Evolutionary conservation across 2,113 vertebrate genomes (phyloP).

Genomic region (Picathartes gymnocephalus): DNA sequence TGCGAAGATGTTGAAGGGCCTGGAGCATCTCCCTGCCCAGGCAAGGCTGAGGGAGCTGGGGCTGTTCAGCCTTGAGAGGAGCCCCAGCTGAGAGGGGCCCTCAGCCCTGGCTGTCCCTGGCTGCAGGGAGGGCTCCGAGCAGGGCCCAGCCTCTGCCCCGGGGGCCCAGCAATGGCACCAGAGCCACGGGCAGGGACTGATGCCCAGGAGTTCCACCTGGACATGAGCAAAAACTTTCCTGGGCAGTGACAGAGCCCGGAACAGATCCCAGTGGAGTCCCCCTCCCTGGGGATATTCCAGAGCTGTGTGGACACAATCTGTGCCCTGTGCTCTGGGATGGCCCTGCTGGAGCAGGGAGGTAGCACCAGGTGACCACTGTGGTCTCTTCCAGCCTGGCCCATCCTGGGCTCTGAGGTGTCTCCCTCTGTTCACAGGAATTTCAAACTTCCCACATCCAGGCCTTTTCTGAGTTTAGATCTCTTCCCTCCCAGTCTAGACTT

Average conservation of each 20-base stretch:
- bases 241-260: neutral
- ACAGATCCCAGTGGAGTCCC: neutral
- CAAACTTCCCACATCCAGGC: neutral
- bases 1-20: fast-evolving
- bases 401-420: neutral
- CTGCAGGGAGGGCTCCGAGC: neutral
- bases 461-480: neutral
- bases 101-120: neutral
- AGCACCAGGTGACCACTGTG: neutral
- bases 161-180: neutral
- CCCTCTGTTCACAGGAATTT: neutral
- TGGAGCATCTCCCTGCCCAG: neutral
- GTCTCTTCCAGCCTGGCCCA: neutral
- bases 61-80: neutral
- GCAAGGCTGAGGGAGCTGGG: neutral
- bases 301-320: neutral
- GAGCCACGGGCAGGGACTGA: neutral
- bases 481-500: neutral
- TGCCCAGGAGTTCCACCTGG: neutral
- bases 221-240: neutral
- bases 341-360: neutral
- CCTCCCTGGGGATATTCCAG: neutral
- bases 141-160: neutral
- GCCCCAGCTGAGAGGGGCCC: neutral
- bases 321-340: neutral